Conservation (phyloP, 2,113 vertebrate species). For the Propithecus coquereli region DNA sequence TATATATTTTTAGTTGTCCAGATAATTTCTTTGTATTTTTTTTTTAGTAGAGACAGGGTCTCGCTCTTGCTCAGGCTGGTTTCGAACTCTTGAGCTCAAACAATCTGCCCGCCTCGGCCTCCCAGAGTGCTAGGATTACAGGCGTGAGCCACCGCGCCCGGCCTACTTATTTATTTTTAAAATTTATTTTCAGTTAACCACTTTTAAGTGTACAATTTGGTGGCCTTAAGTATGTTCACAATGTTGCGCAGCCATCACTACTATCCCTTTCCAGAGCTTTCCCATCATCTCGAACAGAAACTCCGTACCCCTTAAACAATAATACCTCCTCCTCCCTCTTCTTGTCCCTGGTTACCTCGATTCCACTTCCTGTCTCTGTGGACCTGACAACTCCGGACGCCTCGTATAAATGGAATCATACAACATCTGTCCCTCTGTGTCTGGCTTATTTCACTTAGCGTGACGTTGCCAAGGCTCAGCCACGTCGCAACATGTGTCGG, state of each 20-base stretch:
- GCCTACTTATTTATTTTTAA: no score
- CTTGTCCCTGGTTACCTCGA: background rate
- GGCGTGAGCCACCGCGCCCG: no score
- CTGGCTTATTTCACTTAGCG: background rate
- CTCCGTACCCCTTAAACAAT: background rate
- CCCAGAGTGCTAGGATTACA: no score
- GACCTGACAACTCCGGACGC: background rate
- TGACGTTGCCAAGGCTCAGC: no score
- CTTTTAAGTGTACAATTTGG: background rate
- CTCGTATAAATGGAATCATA: background rate
- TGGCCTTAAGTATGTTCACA: background rate
- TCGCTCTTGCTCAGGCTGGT: no score
- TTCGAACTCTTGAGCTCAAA: no score
- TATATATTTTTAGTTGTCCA: no score
- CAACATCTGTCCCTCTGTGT: background rate
- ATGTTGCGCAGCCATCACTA: background rate
- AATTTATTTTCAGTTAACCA: background rate
- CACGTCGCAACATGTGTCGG: no score
- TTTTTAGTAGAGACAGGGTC: no score
- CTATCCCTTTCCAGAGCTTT: background rate
- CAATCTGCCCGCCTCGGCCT: no score
- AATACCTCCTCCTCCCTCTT: background rate
- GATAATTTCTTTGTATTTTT: no score
- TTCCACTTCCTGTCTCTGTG: background rate
- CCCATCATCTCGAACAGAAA: background rate